Evolutionary conservation across 1,140 invertebrate genomes (phyloP).

Genomic region (Eueides isabella): DNA sequence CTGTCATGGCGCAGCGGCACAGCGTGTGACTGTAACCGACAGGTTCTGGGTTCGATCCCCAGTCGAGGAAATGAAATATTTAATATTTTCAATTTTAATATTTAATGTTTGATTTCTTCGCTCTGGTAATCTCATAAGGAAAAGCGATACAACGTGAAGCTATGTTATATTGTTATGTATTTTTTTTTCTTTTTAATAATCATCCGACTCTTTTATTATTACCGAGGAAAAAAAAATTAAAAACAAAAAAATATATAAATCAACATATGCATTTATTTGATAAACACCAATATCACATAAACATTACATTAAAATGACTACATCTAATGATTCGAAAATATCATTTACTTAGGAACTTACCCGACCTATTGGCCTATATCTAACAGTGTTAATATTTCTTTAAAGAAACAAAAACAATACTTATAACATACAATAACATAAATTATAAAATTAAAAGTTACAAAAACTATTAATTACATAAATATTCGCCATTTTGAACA

Average conservation of each 20-base stretch:
- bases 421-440: not conserved
- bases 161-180: too few species aligned
- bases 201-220: too few species aligned
- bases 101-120: too few species aligned
- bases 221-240: not conserved
- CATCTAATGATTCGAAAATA: conserved; percentile 5
- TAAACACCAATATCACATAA: conserved; percentile 19
- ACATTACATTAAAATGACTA: not conserved
- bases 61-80: too few species aligned
- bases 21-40: too few species aligned
- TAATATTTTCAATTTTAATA: too few species aligned
- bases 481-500: not conserved
- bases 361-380: conserved; percentile 44
- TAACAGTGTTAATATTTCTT: conserved; percentile 11
- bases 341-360: conserved; percentile 20
- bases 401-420: not conserved
- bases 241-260: not conserved
- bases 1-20: too few species aligned
- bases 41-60: too few species aligned
- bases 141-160: too few species aligned
- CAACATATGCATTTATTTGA: conserved; percentile 14
- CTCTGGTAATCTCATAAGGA: too few species aligned
- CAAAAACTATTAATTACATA: not conserved
- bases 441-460: not conserved
- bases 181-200: too few species aligned